Evolutionary conservation across 35 echinoderm and acorn worm species (phyloP), one percentile per base, ranked within the genome.

Genomic region (Lytechinus pictus): DNA sequence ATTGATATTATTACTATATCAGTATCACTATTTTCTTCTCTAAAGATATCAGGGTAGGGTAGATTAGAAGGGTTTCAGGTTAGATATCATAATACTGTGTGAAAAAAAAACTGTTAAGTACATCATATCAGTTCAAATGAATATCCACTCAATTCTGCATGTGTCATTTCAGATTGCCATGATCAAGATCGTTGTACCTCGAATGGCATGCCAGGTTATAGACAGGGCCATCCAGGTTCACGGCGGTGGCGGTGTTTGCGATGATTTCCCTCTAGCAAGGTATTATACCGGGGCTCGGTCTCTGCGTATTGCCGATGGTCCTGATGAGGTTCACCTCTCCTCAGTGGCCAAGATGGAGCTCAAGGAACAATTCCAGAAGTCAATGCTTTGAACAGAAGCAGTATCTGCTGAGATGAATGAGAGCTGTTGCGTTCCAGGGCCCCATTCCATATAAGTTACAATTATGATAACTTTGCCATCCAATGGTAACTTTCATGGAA

Each of bases 151-250:
- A 24, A 79, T 79, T 79, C 94, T 94, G 51, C 55, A 7, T 24
- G 24, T 79, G 66, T 3, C 19, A 79, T 87, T 55, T 19, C 88
- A 99, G 98, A 96, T 99, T 86, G 98, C 98, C 11, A 99, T 99
- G 98, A 99, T 99, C 28, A 99, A 99, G 72, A 94, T 98, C 24
- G 97, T 96, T 7, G 97, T 96, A 61, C 98, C 98, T 57, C 95
- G 98, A 33, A 98, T 97, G 97, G 94, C 97, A 27, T 93, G 61
- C 27, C 27, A 92, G 0, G 96, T 99, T 51, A 97, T 99, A 11
- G 98, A 99, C 79, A 87, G 92, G 94, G 98, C 98, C 57, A 99
- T 99, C 21, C 98, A 99, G 93, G 92, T 99, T 10, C 96, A 99
- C 86, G 98, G 98, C 7, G 98, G 98, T 79, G 98, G 96, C 3